These are phyloP conservation scores for Sparus aurata DNA, from an alignment of 2,797 vertebrate genomes.

Conservation along the genomic window DNA sequence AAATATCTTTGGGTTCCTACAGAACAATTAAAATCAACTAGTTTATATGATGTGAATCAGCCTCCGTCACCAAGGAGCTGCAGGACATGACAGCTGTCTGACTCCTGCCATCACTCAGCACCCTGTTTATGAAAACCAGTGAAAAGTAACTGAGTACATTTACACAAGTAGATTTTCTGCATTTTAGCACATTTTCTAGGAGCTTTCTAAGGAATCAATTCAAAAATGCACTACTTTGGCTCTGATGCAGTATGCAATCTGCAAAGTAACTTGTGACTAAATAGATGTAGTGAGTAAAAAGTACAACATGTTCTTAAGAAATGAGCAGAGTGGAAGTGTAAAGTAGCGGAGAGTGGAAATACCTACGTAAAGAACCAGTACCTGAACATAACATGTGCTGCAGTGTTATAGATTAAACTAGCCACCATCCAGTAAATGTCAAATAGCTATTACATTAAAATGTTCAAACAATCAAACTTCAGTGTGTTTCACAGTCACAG, in stretches of 20 bases:
- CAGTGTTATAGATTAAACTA: background rate
- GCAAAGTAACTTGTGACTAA: too few relatives aligned
- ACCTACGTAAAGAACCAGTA: too few relatives aligned
- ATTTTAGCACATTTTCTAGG: background rate
- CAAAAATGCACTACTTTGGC: too few relatives aligned
- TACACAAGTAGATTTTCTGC: background rate
- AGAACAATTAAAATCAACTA: background rate
- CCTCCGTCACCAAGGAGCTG: background rate
- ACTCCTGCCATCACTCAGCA: background rate
- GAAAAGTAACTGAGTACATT: background rate
- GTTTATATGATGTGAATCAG: background rate
- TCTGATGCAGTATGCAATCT: too few relatives aligned
- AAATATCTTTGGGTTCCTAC: constrained; percentile 1
- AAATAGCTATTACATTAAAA: background rate
- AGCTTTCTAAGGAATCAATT: background rate
- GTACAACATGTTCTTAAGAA: too few relatives aligned
- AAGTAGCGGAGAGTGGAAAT: too few relatives aligned
- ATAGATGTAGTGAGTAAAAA: too few relatives aligned
- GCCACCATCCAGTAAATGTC: background rate
- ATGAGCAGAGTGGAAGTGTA: too few relatives aligned
- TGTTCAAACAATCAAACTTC: background rate
- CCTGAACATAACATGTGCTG: background rate
- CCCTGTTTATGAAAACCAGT: background rate
- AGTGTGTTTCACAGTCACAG: too few relatives aligned
- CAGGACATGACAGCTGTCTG: constrained; percentile 7